phyloP scores from a whole-genome alignment of 2,113 vertebrate species.

The Mormyrus iriodes region DNA sequence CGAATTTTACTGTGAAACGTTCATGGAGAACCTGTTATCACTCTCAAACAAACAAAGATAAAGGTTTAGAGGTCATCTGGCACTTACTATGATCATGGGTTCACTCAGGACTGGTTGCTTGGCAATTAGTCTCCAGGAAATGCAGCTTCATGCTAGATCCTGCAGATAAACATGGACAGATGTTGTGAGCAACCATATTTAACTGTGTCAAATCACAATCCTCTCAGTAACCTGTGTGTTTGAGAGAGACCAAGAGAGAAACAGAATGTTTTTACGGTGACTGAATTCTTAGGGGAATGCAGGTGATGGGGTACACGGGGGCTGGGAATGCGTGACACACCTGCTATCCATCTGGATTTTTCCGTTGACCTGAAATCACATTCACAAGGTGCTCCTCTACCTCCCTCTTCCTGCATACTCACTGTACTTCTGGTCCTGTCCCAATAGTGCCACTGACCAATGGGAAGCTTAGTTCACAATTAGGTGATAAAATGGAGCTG shows the following conservation, averaged over 20 bases:
- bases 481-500: background rate
- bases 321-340: background rate
- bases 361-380: slow-evolving; percentile 3
- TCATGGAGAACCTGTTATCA: background rate
- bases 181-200: background rate
- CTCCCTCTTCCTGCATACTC: background rate
- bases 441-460: background rate
- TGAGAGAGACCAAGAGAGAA: background rate
- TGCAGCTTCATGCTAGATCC: background rate
- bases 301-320: background rate
- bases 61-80: background rate
- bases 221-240: background rate
- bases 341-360: background rate
- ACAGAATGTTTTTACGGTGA: background rate
- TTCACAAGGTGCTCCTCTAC: background rate
- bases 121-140: background rate
- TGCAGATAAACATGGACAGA: background rate
- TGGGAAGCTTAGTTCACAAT: background rate
- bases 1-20: background rate
- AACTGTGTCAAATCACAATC: background rate
- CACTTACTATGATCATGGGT: background rate
- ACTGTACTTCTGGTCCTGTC: background rate
- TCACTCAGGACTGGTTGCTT: background rate
- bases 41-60: background rate
- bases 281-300: background rate